Base-by-base conservation (phyloP, 2,888 invertebrate species). In the Tineola bisselliella region DNA sequence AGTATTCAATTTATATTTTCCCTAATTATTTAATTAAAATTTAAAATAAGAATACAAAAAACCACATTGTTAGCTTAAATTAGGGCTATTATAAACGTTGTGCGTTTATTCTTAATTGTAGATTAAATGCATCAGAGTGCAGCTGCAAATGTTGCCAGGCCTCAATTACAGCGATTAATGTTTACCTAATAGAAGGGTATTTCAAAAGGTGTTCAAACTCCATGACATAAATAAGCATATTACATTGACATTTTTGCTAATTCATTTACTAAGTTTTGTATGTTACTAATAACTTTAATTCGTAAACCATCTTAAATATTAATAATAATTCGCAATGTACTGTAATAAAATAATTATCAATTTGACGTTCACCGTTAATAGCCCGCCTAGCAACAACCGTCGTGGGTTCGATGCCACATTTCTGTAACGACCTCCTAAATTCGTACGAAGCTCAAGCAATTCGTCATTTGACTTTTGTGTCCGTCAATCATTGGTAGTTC, bases 341-440 rank as follows among this genome's bases (percentile, higher is more conserved):
- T 48, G 8, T 48, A 18, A 48, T 18, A 48, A 56, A 25, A 31
- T 33, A 30, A 33, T 58, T 25, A 25, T 58, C 33, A 58, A 33
- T 10, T 33, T 58, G 31, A 33, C 58, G 33, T 58, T 58, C 58
- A 58, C 58, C 58, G 58, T 58, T 58, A 58, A 31, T 17, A 8
- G n/a, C 48, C 48, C 31, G 48, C 60, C 17, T 75, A 74, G 78
- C 74, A 77, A 79, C 81, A 68, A 63, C 74, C 72, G 76, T 74
- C 72, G 10, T 68, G 75, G 76, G 86, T 84, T 86, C 84, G 78
- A 79, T 71, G 87, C 66, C 86, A 72, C 74, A 71, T 67, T 60
- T 58, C 58, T 33, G 33, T 33, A 64, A 72, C 76, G 77, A 83
- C 77, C 80, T 79, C 80, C 79, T 77, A 74, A 75, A 81, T 80